Evolutionary conservation across 1,140 invertebrate genomes (phyloP), one percentile per base, ranked within the genome.

Genomic region (Anastrepha obliqua): DNA sequence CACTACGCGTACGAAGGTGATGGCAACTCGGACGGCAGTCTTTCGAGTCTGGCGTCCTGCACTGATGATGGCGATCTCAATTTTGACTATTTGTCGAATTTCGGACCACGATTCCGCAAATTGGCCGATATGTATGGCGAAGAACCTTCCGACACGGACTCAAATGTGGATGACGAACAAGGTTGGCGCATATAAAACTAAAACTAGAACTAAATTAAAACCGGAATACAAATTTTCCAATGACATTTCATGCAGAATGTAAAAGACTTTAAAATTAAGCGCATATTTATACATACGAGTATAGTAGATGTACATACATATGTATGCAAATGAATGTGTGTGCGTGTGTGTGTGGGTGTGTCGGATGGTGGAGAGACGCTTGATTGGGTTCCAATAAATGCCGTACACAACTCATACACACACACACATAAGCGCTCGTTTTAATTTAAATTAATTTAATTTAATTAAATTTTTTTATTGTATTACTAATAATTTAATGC

Each of bases 1-100:
- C 98, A 99, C 93, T 99, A 99, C 93, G 98, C 97, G 47, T 99
- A 99, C 91, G 98, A 99, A 94, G 98, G 98, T 17, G 98, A 98
- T 92, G 98, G 98, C 86, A 99, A 98, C 92, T 97, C 96, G 2
- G 97, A 97, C 62, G 98, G 98, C 87, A 99, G 98, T 8, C 94
- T 99, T 0, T 99, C 98, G 58, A 99, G 98, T 5, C 94, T 99
- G 74, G 97, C 98, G 87, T 98, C 98, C 88, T 97, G 97, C 91
- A 98, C 97, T 86, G 98, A 99, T 92, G 98, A 98, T 91, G 97
- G 97, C 85, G 98, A 98, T 94, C 95, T 99, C 89, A 98, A 99
- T 92, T 99, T 99, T 94, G 98, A 99, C 93, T 99, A 99, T 94
- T 94, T 99, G 89, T 98, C 98, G 51, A 98, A 98, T 91, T 99